These are phyloP conservation scores for Parnassius orleans DNA, from an alignment of 2,888 invertebrate genomes.

Conservation along the genomic window DNA sequence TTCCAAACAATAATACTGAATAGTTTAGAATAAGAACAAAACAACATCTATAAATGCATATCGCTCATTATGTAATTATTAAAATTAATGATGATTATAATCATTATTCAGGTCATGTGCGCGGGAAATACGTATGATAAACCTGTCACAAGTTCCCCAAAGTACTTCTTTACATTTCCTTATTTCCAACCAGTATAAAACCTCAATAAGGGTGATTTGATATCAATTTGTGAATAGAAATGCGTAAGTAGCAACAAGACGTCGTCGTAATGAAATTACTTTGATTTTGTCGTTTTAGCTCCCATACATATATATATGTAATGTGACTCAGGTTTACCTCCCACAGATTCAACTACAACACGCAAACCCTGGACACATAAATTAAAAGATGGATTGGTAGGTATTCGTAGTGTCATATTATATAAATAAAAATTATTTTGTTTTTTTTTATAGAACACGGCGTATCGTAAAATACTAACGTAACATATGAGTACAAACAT, in stretches of 20 bases:
- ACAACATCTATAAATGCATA: too few species aligned
- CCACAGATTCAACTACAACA: conserved; percentile 11
- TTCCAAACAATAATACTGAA: too few species aligned
- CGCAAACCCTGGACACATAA: conserved; percentile 24
- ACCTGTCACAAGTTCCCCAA: conserved; percentile 11
- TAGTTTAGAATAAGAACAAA: too few species aligned
- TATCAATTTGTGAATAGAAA: not conserved
- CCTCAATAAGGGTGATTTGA: not conserved
- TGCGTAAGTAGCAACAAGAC: not conserved
- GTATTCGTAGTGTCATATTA: not conserved
- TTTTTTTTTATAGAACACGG: not conserved
- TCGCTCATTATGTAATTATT: too few species aligned
- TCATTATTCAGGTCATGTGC: conserved; percentile 19
- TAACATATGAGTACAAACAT: too few species aligned
- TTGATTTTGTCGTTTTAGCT: conserved; percentile 11
- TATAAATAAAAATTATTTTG: not conserved
- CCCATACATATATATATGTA: conserved; percentile 9
- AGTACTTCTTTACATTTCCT: conserved; percentile 9
- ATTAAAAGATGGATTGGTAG: conserved; percentile 21
- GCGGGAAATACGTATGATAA: conserved; percentile 13
- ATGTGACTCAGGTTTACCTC: not conserved
- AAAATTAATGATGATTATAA: too few species aligned
- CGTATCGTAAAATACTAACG: too few species aligned
- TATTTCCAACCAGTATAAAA: conserved; percentile 11
- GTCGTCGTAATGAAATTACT: conserved; percentile 11